Evolutionary conservation across 2,797 vertebrate genomes (phyloP).

Genomic region (Periophthalmus magnuspinnatus): DNA sequence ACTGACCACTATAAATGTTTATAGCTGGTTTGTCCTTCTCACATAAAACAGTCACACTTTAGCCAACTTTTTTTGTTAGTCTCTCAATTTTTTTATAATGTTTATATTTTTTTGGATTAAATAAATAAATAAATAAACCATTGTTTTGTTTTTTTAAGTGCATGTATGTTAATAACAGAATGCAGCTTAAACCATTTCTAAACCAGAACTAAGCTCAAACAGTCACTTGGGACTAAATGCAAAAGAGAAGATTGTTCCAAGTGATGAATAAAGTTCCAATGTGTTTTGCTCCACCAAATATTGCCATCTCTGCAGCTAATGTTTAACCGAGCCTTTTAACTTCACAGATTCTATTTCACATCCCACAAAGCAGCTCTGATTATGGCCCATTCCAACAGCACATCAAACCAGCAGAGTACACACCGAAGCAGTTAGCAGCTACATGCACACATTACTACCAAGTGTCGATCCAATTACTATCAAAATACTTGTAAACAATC

Average conservation of each 20-base stretch:
- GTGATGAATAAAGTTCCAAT: slow-evolving; percentile 4
- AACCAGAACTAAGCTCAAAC: background rate
- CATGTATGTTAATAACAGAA: background rate
- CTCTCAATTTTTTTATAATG: too few species aligned
- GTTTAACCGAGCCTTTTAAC: slow-evolving; percentile 17
- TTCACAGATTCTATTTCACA: slow-evolving; percentile 5
- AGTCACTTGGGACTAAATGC: background rate
- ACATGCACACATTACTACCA: background rate
- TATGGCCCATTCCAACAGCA: slow-evolving; percentile 7
- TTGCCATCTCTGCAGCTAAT: slow-evolving; percentile 15
- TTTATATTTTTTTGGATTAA: too few species aligned
- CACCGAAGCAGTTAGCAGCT: background rate
- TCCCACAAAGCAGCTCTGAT: background rate
- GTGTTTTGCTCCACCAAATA: slow-evolving; percentile 12
- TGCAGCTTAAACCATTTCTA: background rate
- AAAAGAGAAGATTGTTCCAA: background rate
- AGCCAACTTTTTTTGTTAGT: too few species aligned
- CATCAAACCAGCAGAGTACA: slow-evolving; percentile 1
- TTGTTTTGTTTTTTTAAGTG: too few species aligned
- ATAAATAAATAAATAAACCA: too few species aligned
- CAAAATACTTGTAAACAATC: background rate
- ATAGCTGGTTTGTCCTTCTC: too few species aligned
- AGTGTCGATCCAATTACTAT: background rate
- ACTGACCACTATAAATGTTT: too few species aligned
- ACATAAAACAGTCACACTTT: too few species aligned